Base-by-base conservation (phyloP, 1,140 invertebrate species). In the Camponotus pennsylvanicus region DNA sequence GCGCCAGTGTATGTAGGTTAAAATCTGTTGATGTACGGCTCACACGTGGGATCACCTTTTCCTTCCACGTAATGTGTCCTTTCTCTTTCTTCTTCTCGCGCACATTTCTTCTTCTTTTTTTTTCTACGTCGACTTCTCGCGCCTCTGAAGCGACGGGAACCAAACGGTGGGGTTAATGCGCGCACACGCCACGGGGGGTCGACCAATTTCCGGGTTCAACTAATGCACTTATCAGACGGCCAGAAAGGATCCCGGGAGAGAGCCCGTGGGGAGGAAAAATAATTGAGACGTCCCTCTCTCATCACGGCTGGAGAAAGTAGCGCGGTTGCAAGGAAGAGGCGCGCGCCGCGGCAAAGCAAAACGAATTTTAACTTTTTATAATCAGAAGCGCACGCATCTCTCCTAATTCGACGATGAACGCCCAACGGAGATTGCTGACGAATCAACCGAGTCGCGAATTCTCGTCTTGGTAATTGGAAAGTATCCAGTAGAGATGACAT, bases 171-270 rank as follows among this genome's bases (percentile, higher is more conserved):
- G 86, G 89, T 91, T 91, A 91, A 91, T 91, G 90, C 42, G 83
- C 75, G 77, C 67, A 88, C 89, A 86, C 90, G 86, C 90, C 45
- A 82, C 76, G 86, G 86, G 90, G 90, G 86, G 87, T 85, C 90
- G 61, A 88, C 77, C 90, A 91, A 91, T 91, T 91, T 91, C 89
- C 89, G 87, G 90, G 90, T 90, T 86, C 85, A 45, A 86, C 79
- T 88, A 91, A 91, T 88, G 87, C 89, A 88, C 87, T 90, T 91
- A 90, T 86, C 89, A 84, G 78, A 86, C 86, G 18, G 75, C 63
- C 71, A 76, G 71, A 77, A 67, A 73, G 71, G 40, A 84, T 52
- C 78, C 55, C 70, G 40, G 70, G 55, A 71, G 40, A 63, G 69
- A 76, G 52, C 37, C 40, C 63, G 71, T 45, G 64, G 71, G 76